Evolutionary conservation across 2,113 vertebrate species (phyloP), one percentile per base, ranked within the genome.

Genomic region (Manacus vitellinus): DNA sequence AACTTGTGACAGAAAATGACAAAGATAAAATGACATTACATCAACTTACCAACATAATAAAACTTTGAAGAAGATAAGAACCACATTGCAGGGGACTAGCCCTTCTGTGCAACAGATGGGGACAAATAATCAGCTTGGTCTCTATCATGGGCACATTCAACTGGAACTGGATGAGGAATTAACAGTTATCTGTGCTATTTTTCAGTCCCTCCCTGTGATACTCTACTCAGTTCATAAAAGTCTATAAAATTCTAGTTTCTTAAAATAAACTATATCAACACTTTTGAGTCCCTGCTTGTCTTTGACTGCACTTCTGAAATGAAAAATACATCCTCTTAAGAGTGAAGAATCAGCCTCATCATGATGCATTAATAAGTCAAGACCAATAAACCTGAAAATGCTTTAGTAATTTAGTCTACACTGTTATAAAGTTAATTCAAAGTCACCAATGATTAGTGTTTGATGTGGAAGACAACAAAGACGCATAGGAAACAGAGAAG

Each of bases 51-150:
- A 83, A 47, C 15, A 14, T 47, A 85, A 66, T 76, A 55, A 68
- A 83, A 73, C 33, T 54, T 78, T 10, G 19, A 83, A 59, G 47
- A 88, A 66, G 51, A 54, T 13, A 86, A 90, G 44, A 88, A 49
- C 30, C 12, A 52, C 0, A 0, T 23, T 56, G 44, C 33, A 12
- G 47, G n/a, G 31, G 13, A 47, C 12, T 31, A 51, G 30, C 10
- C 44, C 43, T 88, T 78, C 65, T 84, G 68, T 68, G n/a, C 52
- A 75, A 43, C 31, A 93, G 66, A 35, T 78, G 47, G 43, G 66
- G 61, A 82, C 49, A 63, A 72, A 55, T 65, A 65, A 68, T 85
- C 51, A 88, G 49, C 54, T 68, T 55, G 33, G 6, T 87, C 58
- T 68, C 78, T 75, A 3, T 71, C 66, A 75, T 14, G 35, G 39